Base-by-base conservation (phyloP, 2,113 vertebrate species). In the Aplodontia rufa region DNA sequence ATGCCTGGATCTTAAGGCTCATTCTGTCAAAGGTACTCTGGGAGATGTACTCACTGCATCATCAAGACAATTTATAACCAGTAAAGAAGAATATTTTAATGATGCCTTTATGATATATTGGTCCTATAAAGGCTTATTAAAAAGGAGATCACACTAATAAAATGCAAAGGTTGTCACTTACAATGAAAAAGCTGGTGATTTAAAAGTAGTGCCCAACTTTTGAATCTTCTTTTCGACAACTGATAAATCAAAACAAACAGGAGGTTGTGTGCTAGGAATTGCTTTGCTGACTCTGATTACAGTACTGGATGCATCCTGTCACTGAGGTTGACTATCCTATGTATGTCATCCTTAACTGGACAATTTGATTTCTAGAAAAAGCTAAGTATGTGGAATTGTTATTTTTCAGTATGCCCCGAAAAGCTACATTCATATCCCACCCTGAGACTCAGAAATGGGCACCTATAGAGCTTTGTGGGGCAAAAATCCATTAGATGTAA, bases 151-250 rank as follows among this genome's bases (percentile, higher is more conserved):
- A 95, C 76, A 84, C 83, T 97, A 98, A 98, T 97, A 98, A 98
- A 98, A 98, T 97, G 96, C 96, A 97, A 97, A 97, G 47, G 13
- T 94, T 98, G 96, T 98, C 76, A 97, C 96, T 98, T 98, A 96
- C 90, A 98, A 97, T 97, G 95, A 97, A 98, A 98, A 98, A 96
- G 84, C 58, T 84, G 66, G 24, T 98, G 97, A 98, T 97, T 98
- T 98, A 98, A 95, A 98, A 84, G 68, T 87, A 94, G 79, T 62
- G 28, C 66, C 53, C 94, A 97, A 98, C 96, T 97, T 98, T 64
- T 91, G 71, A 89, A 96, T 98, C 90, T 97, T 98, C 88, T 97
- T 95, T 90, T 93, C 85, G 81, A 91, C 37, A 95, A 95, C n/a
- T 55, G 94, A 96, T 97, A 98, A 98, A 98, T 98, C 97, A 98